Evolutionary conservation across 2,797 vertebrate species (phyloP).

Genomic region (Anolis apletophallus): DNA sequence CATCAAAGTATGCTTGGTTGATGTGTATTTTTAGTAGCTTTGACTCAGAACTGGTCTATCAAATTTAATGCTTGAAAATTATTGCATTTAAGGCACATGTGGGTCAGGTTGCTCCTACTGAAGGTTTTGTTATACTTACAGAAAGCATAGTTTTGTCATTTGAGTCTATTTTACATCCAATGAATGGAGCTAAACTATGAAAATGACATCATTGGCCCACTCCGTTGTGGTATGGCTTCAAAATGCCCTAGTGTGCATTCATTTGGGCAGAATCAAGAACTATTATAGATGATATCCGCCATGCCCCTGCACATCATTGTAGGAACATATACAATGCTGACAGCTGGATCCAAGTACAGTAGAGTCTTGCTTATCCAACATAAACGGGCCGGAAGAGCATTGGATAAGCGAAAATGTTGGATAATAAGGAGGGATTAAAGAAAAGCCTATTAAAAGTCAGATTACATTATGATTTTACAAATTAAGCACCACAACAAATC

Average conservation of each 20-base stretch:
- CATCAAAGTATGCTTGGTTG: background rate
- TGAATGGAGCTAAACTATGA: background rate
- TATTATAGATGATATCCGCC: background rate
- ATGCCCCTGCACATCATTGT: background rate
- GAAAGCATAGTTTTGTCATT: background rate
- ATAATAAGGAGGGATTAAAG: too few species aligned
- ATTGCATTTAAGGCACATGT: background rate
- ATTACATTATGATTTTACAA: too few species aligned
- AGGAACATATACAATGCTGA: background rate
- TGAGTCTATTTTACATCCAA: background rate
- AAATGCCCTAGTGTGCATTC: background rate
- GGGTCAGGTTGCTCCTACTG: background rate
- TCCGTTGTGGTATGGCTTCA: background rate
- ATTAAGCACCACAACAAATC: too few species aligned
- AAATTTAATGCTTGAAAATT: constrained; percentile 4
- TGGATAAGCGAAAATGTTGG: too few species aligned
- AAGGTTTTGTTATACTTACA: background rate
- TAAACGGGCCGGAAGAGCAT: too few species aligned
- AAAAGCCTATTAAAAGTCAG: too few species aligned
- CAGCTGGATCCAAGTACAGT: background rate
- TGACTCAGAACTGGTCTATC: background rate
- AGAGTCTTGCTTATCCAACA: too few species aligned
- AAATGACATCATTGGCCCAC: background rate
- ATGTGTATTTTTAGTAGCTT: background rate
- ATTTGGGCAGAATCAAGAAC: background rate